phyloP scores from a whole-genome alignment of 2,888 invertebrate genomes.

The Heliconius cydno region DNA sequence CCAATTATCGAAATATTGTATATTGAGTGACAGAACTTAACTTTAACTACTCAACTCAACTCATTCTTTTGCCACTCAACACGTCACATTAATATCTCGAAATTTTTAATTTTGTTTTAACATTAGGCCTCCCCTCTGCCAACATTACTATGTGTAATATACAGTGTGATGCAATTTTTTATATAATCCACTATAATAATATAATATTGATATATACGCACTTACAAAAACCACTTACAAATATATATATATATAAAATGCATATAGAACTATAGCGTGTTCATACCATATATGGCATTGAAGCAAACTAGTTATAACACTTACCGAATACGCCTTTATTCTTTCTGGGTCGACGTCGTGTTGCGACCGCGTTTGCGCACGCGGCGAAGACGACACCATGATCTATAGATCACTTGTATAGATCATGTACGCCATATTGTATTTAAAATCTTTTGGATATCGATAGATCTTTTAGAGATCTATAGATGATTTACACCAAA shows the following conservation, averaged over 20 bases:
- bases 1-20: too few species aligned
- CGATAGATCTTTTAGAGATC: background rate
- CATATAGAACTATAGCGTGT: background rate
- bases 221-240: background rate
- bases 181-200: background rate
- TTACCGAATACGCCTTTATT: slow-evolving; percentile 79
- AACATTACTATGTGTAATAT: background rate
- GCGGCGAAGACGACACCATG: slow-evolving; percentile 82
- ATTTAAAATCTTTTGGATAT: background rate
- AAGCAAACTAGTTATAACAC: slow-evolving; percentile 50
- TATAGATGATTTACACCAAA: background rate
- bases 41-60: too few species aligned
- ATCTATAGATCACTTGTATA: slow-evolving; percentile 73
- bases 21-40: too few species aligned
- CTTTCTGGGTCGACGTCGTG: slow-evolving; percentile 80
- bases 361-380: slow-evolving; percentile 75
- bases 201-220: background rate
- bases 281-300: slow-evolving; percentile 5
- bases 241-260: background rate
- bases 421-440: slow-evolving; percentile 33
- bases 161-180: background rate
- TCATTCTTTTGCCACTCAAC: too few species aligned
- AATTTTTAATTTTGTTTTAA: background rate
- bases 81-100: background rate
- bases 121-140: background rate